Base-by-base conservation (phyloP, 2,888 invertebrate species). In the Sclerodermus sp. region DNA sequence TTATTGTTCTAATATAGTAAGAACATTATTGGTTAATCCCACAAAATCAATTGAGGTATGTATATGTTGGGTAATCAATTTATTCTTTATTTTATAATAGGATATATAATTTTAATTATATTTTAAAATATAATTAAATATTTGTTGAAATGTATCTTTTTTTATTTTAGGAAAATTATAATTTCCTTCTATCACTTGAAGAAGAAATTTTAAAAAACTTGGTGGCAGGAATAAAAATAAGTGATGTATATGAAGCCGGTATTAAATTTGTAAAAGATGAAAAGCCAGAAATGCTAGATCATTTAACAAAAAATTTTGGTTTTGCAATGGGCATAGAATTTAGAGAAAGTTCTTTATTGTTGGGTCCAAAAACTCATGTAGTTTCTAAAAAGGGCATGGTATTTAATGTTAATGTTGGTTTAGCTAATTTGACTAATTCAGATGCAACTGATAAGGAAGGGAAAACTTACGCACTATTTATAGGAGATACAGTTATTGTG, bases 321-420 rank as follows among this genome's bases (percentile, higher is more conserved):
- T 99, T 99, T 81, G 95, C 88, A 0, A 98, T 93, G 88, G 99
- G 99, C 6, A 93, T 99, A 65, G 98, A 99, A 76, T 99, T 99
- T 77, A 87, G 97, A 48, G 99, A 99, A 78, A 92, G 92, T 64
- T 91, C 94, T 0, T 83, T 98, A 48, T 83, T 96, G 0, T 92
- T 99, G 70, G 92, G 92, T 0, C 91, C 93, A 1, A 99, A 97
- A 82, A 91, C 91, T 12, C 86, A 84, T 37, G 85, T 87, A 1
- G 76, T 85, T 1, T 87, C 89, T 0, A 90, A 87, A 68, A 96
- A 95, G 78, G 94, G 95, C 47, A 98, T 99, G 97, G 88, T 96
- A 0, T 98, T 97, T 73, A 97, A 97, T 76, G 84, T 99, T 8
- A 94, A 93, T 72, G 87, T 99, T 60, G 99, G 99, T 12, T 84